Evolutionary conservation across 1,140 invertebrate genomes (phyloP).

Genomic region (Hyles vespertilio): DNA sequence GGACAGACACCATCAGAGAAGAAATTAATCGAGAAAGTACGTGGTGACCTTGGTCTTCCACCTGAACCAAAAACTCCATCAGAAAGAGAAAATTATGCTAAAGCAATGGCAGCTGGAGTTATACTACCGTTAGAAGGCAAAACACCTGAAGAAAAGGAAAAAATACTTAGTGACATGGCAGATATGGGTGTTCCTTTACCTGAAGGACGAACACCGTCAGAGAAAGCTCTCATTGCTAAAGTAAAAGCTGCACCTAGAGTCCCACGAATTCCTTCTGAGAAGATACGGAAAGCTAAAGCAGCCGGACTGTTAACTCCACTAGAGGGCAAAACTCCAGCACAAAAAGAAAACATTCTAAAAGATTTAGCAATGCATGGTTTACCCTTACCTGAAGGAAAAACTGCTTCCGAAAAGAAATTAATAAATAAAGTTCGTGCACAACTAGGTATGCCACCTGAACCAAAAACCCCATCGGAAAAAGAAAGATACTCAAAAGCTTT

Average conservation of each 20-base stretch:
- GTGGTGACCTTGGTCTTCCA: slow-evolving; percentile 17
- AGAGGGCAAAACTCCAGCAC: slow-evolving; percentile 19
- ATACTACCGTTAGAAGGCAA: slow-evolving; percentile 21
- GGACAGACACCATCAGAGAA: slow-evolving; percentile 33
- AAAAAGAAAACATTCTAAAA: slow-evolving; percentile 29
- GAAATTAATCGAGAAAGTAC: slow-evolving; percentile 11
- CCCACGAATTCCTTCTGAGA: slow-evolving; percentile 4
- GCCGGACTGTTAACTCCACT: slow-evolving; percentile 15
- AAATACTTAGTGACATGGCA: slow-evolving; percentile 16
- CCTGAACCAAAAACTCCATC: slow-evolving; percentile 24
- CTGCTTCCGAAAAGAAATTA: slow-evolving; percentile 27
- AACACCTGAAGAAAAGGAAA: slow-evolving; percentile 17
- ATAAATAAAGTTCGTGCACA: slow-evolving; percentile 28
- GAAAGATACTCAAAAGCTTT: slow-evolving; percentile 12
- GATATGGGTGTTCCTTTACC: slow-evolving; percentile 18
- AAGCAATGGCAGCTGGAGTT: slow-evolving; percentile 23
- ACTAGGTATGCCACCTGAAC: slow-evolving; percentile 26
- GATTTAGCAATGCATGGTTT: slow-evolving; percentile 22
- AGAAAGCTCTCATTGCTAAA: slow-evolving; percentile 23
- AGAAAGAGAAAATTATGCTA: slow-evolving; percentile 23
- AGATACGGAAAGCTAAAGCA: slow-evolving; percentile 15
- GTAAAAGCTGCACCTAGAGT: slow-evolving; percentile 5
- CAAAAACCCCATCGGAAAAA: slow-evolving; percentile 10
- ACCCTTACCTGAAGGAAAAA: slow-evolving; percentile 26
- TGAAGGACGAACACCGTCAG: slow-evolving; percentile 24